Percentiles rank a stretch among this genome's conserved stretches.
phyloP scores from a whole-genome alignment of 2,888 invertebrate genomes.

The Thymelicus sylvestris region DNA sequence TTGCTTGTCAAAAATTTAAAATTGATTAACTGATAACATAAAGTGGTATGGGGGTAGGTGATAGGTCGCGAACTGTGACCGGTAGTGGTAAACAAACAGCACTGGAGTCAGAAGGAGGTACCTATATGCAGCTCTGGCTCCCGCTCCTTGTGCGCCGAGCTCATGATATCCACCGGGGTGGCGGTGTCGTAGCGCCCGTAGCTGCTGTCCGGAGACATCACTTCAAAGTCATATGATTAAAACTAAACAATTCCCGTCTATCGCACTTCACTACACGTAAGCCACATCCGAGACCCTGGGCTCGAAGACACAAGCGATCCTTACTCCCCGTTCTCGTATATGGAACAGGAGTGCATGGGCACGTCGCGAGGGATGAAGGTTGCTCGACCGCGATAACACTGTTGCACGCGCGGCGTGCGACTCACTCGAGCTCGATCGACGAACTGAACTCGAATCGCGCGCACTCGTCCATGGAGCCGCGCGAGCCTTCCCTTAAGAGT shows the following conservation, averaged over 20 bases:
- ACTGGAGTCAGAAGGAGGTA: slow-evolving; percentile 57
- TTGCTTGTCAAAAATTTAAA: background rate
- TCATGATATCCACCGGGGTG: slow-evolving; percentile 80
- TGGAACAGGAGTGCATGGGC: slow-evolving; percentile 75
- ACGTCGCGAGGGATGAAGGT: slow-evolving; percentile 80
- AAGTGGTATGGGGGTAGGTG: background rate
- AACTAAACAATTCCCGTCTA: slow-evolving; percentile 64
- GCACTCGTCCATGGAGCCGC: slow-evolving; percentile 72
- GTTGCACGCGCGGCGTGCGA: slow-evolving; percentile 78
- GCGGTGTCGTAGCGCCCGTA: slow-evolving; percentile 84
- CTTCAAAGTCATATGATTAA: slow-evolving; percentile 71
- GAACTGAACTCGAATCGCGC: slow-evolving; percentile 78
- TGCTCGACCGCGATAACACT: slow-evolving; percentile 61
- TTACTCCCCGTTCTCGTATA: slow-evolving; percentile 65
- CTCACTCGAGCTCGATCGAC: slow-evolving; percentile 84
- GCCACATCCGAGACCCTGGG: slow-evolving; percentile 69
- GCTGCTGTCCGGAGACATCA: slow-evolving; percentile 89
- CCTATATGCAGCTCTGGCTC: slow-evolving; percentile 91
- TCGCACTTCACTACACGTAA: slow-evolving; percentile 78
- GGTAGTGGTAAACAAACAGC: slow-evolving; percentile 41
- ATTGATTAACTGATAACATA: background rate
- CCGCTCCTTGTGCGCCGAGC: slow-evolving; percentile 75
- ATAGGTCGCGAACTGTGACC: background rate
- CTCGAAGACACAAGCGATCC: slow-evolving; percentile 58
- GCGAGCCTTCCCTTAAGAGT: slow-evolving; percentile 81